Conservation (phyloP, 2,113 vertebrate species). For the Gymnogyps californianus region DNA sequence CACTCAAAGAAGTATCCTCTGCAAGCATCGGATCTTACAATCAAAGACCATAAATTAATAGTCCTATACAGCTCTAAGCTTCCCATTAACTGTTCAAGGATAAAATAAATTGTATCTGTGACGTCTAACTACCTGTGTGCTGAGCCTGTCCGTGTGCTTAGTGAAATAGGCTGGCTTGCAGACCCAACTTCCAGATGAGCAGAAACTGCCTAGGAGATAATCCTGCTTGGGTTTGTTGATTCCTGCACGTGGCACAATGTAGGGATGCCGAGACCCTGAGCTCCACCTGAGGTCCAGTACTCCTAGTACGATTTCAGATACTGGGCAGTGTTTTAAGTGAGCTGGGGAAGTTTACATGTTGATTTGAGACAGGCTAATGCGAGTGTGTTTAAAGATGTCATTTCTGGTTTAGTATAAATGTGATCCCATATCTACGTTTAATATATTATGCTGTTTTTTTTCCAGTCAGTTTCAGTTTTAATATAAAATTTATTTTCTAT, state of each 20-base stretch:
- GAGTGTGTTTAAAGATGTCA: not conserved
- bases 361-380: not conserved
- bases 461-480: not conserved
- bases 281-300: not conserved
- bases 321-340: not conserved
- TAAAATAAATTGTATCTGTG: not conserved
- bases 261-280: not conserved
- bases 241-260: fast-evolving
- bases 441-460: not conserved
- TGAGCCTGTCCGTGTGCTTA: not conserved
- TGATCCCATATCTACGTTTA: too few species aligned
- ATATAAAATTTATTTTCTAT: not conserved
- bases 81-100: not conserved
- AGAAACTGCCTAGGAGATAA: not conserved
- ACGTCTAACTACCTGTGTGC: not conserved
- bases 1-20: not conserved
- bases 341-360: not conserved
- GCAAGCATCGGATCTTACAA: not conserved
- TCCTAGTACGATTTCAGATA: too few species aligned
- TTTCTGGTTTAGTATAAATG: not conserved
- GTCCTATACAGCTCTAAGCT: not conserved
- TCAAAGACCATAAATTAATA: not conserved
- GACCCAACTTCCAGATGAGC: not conserved
- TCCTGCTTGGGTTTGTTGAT: not conserved
- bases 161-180: not conserved